Conservation (phyloP, 2,113 vertebrate genomes). For the Xenotilapia leptura region DNA sequence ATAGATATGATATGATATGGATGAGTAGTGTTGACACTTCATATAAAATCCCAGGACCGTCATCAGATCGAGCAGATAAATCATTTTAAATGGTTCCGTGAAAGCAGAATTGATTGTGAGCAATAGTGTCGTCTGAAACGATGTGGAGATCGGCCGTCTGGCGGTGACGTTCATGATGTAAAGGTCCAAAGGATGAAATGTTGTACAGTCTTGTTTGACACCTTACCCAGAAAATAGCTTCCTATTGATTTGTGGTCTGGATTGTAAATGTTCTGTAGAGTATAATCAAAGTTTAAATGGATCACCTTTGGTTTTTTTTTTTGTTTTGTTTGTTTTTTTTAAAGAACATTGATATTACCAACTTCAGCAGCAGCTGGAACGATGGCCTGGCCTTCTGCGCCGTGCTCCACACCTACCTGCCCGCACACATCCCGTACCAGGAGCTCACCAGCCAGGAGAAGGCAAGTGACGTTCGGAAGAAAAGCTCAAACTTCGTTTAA, state of each 20-base stretch:
- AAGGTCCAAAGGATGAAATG: not conserved
- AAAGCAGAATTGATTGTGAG: not conserved
- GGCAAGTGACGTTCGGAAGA: constrained; percentile 55
- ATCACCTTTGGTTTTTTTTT: not conserved
- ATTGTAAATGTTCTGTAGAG: not conserved
- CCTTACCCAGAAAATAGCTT: not conserved
- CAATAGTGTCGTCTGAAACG: not conserved
- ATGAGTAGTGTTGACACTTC: not conserved
- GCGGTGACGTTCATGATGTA: not conserved
- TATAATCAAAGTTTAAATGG: not conserved
- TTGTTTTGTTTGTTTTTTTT: fast-evolving
- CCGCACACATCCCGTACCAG: constrained; percentile 94
- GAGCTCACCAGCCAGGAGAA: constrained; percentile 92
- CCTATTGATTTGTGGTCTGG: not conserved
- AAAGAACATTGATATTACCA: constrained; percentile 96
- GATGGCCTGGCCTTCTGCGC: constrained; percentile 95
- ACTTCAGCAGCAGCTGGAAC: constrained; percentile 99
- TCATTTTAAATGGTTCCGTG: not conserved
- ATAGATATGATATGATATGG: not conserved
- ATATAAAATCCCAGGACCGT: not conserved
- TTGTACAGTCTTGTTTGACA: not conserved
- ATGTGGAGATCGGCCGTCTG: not conserved
- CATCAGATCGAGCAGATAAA: not conserved
- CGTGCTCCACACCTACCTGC: constrained; percentile 92
- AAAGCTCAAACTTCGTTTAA: fast-evolving